phyloP scores from a whole-genome alignment of 2,797 vertebrate genomes.

The Hemitrygon akajei region DNA sequence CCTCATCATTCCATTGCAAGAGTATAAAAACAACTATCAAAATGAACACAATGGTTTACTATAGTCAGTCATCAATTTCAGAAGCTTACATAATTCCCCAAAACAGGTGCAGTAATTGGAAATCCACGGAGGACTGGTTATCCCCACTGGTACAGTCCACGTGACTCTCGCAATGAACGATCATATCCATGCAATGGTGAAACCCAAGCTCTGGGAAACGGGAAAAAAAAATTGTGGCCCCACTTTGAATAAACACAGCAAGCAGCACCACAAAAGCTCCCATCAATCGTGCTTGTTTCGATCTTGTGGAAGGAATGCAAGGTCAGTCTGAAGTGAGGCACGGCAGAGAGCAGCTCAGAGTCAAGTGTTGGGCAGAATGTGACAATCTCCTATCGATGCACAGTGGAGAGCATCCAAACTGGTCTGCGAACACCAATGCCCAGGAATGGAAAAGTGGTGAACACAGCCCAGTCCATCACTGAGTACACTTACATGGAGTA shows the following conservation, averaged over 20 bases:
- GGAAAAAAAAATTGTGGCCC: background rate
- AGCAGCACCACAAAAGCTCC: background rate
- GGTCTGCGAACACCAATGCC: too few species aligned
- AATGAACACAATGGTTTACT: background rate
- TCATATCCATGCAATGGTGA: background rate
- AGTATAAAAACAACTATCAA: background rate
- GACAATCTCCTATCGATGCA: too few species aligned
- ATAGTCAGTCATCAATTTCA: background rate
- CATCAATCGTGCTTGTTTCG: background rate
- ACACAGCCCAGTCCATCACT: too few species aligned
- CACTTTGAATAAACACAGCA: background rate
- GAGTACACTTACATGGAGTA: too few species aligned
- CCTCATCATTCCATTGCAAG: background rate
- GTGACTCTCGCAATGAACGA: background rate
- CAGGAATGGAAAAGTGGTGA: too few species aligned
- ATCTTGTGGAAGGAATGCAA: too few species aligned
- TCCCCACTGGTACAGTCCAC: background rate
- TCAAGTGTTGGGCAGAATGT: too few species aligned
- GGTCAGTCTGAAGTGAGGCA: too few species aligned
- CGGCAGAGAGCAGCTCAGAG: too few species aligned
- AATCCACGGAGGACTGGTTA: background rate
- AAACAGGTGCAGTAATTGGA: background rate
- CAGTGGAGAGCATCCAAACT: too few species aligned
- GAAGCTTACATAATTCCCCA: too few species aligned
- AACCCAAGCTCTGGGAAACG: background rate